Evolutionary conservation across 37 sponge, comb jelly and placozoan genomes (phyloP).

Genomic region (Hexactinellida sp.): DNA sequence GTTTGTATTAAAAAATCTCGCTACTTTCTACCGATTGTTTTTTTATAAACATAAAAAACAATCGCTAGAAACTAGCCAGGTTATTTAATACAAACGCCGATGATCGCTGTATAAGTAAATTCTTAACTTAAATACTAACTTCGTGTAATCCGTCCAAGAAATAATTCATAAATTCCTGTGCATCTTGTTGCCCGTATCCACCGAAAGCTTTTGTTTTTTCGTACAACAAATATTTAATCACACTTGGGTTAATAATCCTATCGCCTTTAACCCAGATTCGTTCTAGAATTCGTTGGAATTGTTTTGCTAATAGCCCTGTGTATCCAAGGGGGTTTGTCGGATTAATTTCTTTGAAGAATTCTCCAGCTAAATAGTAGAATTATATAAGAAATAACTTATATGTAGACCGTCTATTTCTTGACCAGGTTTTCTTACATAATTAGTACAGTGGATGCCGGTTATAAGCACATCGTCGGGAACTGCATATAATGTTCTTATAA

Average conservation of each 20-base stretch:
- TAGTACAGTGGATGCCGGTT: too few species aligned
- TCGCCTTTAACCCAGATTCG: conserved; percentile 50
- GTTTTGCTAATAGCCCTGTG: conserved; percentile 46
- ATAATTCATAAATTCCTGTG: conserved; percentile 76
- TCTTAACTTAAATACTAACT: not conserved
- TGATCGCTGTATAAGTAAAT: not conserved
- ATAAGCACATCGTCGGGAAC: too few species aligned
- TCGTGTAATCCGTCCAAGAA: conserved; percentile 82
- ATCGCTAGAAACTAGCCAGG: too few species aligned
- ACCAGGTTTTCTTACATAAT: too few species aligned
- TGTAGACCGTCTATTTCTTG: too few species aligned
- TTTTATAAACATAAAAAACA: too few species aligned
- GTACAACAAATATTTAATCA: conserved; percentile 22
- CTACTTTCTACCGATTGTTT: too few species aligned
- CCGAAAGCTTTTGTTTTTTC: conserved; percentile 33
- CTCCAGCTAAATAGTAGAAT: conserved; percentile 19
- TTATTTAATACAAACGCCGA: not conserved
- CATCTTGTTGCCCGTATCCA: conserved; percentile 59
- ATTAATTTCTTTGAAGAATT: conserved; percentile 39
- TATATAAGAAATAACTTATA: too few species aligned
- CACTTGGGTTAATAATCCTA: not conserved
- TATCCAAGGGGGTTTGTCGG: conserved; percentile 54
- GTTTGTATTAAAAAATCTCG: too few species aligned
- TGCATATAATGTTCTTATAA: too few species aligned
- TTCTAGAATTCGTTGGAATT: conserved; percentile 30